A percentile compares a stretch with the other conserved stretches of the same genome.
Evolutionary conservation across 2,113 vertebrate genomes (phyloP).

Genomic region (Ahaetulla prasina): DNA sequence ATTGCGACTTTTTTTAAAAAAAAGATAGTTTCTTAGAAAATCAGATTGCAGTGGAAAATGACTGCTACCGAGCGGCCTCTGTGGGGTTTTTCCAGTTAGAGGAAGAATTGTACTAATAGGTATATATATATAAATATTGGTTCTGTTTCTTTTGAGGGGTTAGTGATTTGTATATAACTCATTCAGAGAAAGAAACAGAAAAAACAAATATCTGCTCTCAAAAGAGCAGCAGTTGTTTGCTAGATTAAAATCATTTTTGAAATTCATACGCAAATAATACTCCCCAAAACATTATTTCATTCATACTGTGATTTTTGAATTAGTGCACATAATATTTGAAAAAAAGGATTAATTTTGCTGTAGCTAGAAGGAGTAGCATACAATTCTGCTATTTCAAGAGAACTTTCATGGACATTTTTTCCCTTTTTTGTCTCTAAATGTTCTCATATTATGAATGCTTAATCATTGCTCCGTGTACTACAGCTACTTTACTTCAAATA

Average conservation of each 20-base stretch:
- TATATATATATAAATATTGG: not conserved
- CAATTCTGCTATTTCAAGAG: slow-evolving; percentile 33
- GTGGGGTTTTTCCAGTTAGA: not conserved
- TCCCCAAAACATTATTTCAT: slow-evolving; percentile 24
- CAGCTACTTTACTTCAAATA: slow-evolving; percentile 19
- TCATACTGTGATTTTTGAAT: slow-evolving; percentile 31
- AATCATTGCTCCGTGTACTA: slow-evolving; percentile 32
- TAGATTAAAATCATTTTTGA: slow-evolving; percentile 13
- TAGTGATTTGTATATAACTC: not conserved
- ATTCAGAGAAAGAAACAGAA: not conserved
- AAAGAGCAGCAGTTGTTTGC: slow-evolving; percentile 10
- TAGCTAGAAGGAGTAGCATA: slow-evolving; percentile 8
- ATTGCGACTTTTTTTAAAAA: not conserved
- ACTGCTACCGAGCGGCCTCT: not conserved
- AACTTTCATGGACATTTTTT: slow-evolving; percentile 5
- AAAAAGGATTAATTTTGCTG: slow-evolving; percentile 37
- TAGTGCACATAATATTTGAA: slow-evolving; percentile 31
- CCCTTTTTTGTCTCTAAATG: slow-evolving; percentile 13
- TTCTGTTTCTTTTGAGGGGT: not conserved
- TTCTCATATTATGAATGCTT: slow-evolving; percentile 1
- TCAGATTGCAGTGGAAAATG: not conserved
- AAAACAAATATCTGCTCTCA: slow-evolving; percentile 5
- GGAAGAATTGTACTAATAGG: not conserved
- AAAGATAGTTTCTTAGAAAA: not conserved
- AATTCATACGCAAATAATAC: slow-evolving; percentile 23